phyloP scores from a whole-genome alignment of 30 jellyfish, hydroid and myxozoan genomes.

The Chrysaora quinquecirrha region DNA sequence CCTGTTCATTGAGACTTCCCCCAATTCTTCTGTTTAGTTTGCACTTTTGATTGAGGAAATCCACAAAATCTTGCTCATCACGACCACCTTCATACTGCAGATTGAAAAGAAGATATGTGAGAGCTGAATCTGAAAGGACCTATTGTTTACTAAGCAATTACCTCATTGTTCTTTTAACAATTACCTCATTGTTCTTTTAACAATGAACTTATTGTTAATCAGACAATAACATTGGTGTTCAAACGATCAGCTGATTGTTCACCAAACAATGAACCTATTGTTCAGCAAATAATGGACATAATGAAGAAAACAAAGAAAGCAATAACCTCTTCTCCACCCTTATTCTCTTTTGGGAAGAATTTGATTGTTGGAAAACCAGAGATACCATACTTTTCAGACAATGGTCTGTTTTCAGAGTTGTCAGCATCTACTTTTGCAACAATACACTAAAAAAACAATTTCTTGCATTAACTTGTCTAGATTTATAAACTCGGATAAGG shows the following conservation, averaged over 20 bases:
- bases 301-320: too few species aligned
- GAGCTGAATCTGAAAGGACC: too few species aligned
- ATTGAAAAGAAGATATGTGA: neutral
- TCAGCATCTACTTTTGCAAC: conserved; percentile 98
- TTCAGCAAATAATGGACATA: too few species aligned
- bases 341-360: conserved; percentile 85
- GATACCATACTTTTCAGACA: conserved; percentile 88
- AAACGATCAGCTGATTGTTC: too few species aligned
- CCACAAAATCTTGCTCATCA: conserved; percentile 86
- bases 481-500: too few species aligned
- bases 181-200: too few species aligned
- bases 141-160: too few species aligned
- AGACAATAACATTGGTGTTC: too few species aligned
- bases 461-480: too few species aligned
- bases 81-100: conserved; percentile 88
- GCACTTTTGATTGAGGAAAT: conserved; percentile 82
- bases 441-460: conserved; percentile 66
- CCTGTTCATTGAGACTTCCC: conserved; percentile 89
- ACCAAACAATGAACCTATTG: too few species aligned
- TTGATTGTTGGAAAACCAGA: conserved; percentile 94
- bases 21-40: conserved; percentile 91
- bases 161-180: too few species aligned
- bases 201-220: too few species aligned
- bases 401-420: conserved; percentile 66
- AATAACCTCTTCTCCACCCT: conserved; percentile 97